Conservation (phyloP, 2,797 vertebrate genomes). For the Siniperca undulata region DNA sequence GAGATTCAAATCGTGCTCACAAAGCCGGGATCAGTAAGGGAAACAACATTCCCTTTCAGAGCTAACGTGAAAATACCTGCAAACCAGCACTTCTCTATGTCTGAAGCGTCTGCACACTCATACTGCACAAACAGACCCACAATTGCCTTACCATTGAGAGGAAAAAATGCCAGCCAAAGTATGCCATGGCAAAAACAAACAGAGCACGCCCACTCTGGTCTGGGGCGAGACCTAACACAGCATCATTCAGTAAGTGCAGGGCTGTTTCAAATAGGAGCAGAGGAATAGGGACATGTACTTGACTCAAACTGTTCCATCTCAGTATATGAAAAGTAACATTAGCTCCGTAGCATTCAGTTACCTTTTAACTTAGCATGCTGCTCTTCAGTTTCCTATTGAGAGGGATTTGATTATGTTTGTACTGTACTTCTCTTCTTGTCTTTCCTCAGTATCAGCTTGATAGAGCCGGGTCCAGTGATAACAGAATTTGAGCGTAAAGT, state of each 20-base stretch:
- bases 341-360: background rate
- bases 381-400: background rate
- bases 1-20: slow-evolving; percentile 1
- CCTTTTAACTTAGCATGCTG: background rate
- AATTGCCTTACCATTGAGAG: background rate
- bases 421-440: background rate
- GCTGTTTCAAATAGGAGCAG: background rate
- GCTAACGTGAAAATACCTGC: slow-evolving; percentile 14
- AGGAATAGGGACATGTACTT: background rate
- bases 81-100: slow-evolving; percentile 10
- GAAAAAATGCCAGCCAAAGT: slow-evolving; percentile 1
- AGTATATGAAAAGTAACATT: background rate
- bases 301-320: background rate
- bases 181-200: background rate
- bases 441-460: slow-evolving; percentile 86
- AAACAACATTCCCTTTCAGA: background rate
- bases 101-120: slow-evolving; percentile 14
- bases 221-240: slow-evolving; percentile 21
- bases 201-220: slow-evolving; percentile 26
- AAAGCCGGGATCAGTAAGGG: background rate
- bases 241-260: background rate
- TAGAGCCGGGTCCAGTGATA: slow-evolving; percentile 91
- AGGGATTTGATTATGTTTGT: background rate
- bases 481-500: slow-evolving; percentile 92
- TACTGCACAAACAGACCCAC: slow-evolving; percentile 16